phyloP scores from a whole-genome alignment of 1,140 invertebrate genomes.

The Arctopsyche grandis region DNA sequence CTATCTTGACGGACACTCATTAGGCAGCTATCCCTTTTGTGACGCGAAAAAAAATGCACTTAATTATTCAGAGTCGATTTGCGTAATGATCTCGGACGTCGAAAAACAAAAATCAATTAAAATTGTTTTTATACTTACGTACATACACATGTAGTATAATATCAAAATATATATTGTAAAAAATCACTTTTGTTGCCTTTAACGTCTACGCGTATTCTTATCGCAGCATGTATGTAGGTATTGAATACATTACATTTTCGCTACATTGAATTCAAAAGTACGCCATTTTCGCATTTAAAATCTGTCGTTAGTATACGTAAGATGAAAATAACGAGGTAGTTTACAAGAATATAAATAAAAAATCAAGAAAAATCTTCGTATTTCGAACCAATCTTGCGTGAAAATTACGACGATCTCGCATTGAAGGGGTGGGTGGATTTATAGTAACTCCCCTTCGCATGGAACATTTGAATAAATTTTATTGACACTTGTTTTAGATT shows the following conservation, averaged over 20 bases:
- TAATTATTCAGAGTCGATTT: not conserved
- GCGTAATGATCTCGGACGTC: too few relatives aligned
- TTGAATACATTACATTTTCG: not conserved
- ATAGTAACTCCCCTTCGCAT: slow-evolving; percentile 20
- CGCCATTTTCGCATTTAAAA: not conserved
- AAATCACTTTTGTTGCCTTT: too few relatives aligned
- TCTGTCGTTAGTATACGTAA: not conserved
- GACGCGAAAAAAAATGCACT: not conserved
- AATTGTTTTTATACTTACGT: too few relatives aligned
- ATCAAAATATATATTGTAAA: too few relatives aligned
- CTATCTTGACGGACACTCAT: not conserved
- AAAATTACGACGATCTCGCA: slow-evolving; percentile 17
- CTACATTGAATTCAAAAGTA: slow-evolving; percentile 3
- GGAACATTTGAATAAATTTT: slow-evolving; percentile 54
- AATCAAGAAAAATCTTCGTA: not conserved
- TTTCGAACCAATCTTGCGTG: slow-evolving; percentile 23
- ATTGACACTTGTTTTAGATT: slow-evolving; percentile 50
- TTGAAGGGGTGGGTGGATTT: slow-evolving; percentile 35
- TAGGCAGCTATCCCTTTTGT: not conserved
- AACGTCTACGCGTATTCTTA: slow-evolving; percentile 11
- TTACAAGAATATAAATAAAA: not conserved
- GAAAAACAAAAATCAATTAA: too few relatives aligned
- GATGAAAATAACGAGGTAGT: not conserved
- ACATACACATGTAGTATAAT: too few relatives aligned
- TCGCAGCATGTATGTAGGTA: not conserved